Conservation (phyloP, 2,113 vertebrate genomes). For the Noturus placidus region DNA sequence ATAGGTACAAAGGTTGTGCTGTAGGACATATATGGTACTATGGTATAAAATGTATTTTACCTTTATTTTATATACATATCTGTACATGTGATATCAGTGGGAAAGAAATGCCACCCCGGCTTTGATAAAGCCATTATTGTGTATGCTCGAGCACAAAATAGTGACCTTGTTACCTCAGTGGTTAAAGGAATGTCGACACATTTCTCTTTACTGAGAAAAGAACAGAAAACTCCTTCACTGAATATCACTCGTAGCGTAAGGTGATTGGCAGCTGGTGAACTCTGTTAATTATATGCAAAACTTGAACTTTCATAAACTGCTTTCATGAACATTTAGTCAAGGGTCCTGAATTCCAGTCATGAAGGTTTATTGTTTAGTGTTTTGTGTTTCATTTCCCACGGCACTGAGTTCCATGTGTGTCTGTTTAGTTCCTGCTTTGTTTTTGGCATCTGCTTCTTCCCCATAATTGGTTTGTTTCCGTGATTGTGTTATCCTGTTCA, state of each 20-base stretch:
- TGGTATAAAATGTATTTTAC: not conserved
- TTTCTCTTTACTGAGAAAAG: conserved; percentile 18
- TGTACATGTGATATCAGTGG: not conserved
- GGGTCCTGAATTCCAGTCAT: not conserved
- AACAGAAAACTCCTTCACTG: conserved; percentile 23
- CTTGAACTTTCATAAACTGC: not conserved
- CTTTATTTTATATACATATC: not conserved
- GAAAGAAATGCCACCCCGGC: not conserved
- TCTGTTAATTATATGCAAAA: conserved; percentile 2
- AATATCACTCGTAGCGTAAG: not conserved
- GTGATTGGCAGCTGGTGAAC: not conserved
- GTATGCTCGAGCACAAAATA: not conserved
- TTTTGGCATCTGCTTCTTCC: not conserved
- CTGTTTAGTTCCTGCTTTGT: not conserved
- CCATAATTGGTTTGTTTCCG: not conserved
- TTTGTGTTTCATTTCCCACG: not conserved
- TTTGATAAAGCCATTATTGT: conserved; percentile 23
- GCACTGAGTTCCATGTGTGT: not conserved
- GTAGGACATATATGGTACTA: not conserved
- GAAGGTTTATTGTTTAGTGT: too few relatives aligned
- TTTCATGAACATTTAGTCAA: not conserved
- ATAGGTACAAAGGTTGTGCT: not conserved
- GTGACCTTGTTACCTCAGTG: conserved; percentile 15
- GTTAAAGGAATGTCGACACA: not conserved
- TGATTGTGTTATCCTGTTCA: not conserved